A percentile compares a stretch with the other conserved stretches of the same genome.
phyloP scores from a whole-genome alignment of 2,113 vertebrate species.

The Zingel zingel region DNA sequence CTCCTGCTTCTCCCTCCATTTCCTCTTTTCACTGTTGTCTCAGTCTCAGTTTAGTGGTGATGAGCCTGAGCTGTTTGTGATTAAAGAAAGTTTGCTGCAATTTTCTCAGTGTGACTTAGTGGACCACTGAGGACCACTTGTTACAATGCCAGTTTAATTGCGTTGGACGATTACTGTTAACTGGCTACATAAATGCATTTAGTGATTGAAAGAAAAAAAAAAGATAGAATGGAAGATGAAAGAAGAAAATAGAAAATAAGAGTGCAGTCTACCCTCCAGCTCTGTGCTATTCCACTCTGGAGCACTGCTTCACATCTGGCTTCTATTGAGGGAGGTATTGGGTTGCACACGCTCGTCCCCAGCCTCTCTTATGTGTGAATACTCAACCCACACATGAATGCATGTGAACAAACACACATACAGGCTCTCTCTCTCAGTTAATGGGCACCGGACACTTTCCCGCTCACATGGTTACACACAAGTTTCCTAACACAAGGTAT shows the following conservation, averaged over 20 bases:
- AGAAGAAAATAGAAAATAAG: background rate
- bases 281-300: slow-evolving; percentile 51
- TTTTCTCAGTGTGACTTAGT: background rate
- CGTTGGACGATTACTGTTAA: background rate
- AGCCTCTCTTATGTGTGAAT: slow-evolving; percentile 69
- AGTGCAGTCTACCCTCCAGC: slow-evolving; percentile 38
- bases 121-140: slow-evolving; percentile 8
- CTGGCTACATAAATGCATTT: background rate
- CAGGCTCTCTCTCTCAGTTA: slow-evolving; percentile 20
- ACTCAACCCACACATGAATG: slow-evolving; percentile 46
- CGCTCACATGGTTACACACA: slow-evolving; percentile 50
- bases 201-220: background rate
- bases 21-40: slow-evolving; percentile 12
- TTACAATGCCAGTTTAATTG: background rate
- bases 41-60: slow-evolving; percentile 23
- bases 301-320: slow-evolving; percentile 82
- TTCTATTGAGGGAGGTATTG: slow-evolving; percentile 77
- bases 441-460: slow-evolving; percentile 52
- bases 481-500: slow-evolving; percentile 37
- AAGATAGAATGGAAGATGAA: background rate
- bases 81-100: background rate
- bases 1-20: slow-evolving; percentile 34
- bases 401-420: slow-evolving; percentile 30
- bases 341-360: slow-evolving; percentile 73
- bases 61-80: slow-evolving; percentile 30